Evolutionary conservation across 2,888 invertebrate species (phyloP), one percentile per base, ranked within the genome.

Genomic region (Campoplex capitator): DNA sequence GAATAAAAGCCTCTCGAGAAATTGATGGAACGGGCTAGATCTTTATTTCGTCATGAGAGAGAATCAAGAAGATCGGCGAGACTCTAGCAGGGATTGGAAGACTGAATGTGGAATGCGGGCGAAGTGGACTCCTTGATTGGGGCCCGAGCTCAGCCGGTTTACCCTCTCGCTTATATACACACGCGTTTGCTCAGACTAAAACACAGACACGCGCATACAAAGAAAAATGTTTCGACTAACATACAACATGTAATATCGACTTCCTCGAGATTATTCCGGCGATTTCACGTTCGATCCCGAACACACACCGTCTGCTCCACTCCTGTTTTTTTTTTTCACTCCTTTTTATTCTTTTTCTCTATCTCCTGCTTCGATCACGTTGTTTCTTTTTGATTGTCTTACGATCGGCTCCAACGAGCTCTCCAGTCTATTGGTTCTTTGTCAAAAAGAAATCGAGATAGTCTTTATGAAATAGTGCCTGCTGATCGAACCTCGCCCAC

Each of bases 121-220:
- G 91, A 91, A 92, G 91, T 90, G 89, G 82, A 91, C 91, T 91
- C 91, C 92, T 92, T 93, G 93, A 94, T 94, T 94, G 91, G 92
- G 92, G 91, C 89, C 91, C 90, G 88, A 68, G 67, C 74, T 68
- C 74, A 88, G 92, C 92, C 92, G 92, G 92, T 93, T 92, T 92
- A 90, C 85, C 88, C 89, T 90, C 88, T 83, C 65, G 45, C 48
- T 67, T 58, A 78, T 75, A 84, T 58, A 78, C 71, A 84, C 77
- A 70, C 62, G 70, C 28, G 45, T n/a, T 67, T n/a, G 75, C 58
- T 48, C 18, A 28, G n/a, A 48, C 83, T 32, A 67, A 84, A 3
- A 82, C n/a, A 81, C 48, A 38, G 13, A 71, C n/a, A 54, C 48
- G 45, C 23, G 38, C 35, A 35, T 35, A 75, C 23, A 56, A n/a